Base-by-base conservation (phyloP, 2,888 invertebrate genomes). In the Pelosia muscerda region DNA sequence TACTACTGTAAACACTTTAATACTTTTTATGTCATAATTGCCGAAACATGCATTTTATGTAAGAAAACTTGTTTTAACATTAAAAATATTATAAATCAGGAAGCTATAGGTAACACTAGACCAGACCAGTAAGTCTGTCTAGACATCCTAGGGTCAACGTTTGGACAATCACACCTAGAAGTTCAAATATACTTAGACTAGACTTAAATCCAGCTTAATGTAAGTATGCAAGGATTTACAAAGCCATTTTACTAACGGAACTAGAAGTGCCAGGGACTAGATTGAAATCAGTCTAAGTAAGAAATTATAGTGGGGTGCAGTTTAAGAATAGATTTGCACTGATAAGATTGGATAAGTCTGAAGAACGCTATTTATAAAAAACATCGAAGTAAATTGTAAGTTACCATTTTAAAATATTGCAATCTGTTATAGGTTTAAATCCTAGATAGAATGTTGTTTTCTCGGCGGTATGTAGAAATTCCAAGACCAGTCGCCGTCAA, bases 121-220 rank as follows among this genome's bases (percentile, higher is more conserved):
- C 66, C 68, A 71, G 74, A 76, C 68, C 68, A 71, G 78, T 72
- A 72, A 75, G 58, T 71, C 74, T 74, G 81, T 81, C 81, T 81
- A 81, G 81, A 81, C 81, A 65, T 61, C 60, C 65, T 69, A 81
- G 74, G 81, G 81, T 81, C 81, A 81, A 81, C 71, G 81, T 60
- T 81, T 81, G 76, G 77, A 76, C 80, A 79, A 81, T 77, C 73
- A 64, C 77, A 77, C 73, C 77, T 71, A 74, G 71, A 78, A 81
- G 67, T 79, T 79, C 67, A 73, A 74, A 77, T 72, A 77, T 79
- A 70, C 75, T 79, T 71, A 74, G 74, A 66, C 77, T 69, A 75
- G 74, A 81, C 77, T 81, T 77, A 79, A 76, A 76, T 70, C 75
- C 73, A 77, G 74, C 72, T 76, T 81, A 78, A 78, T 78, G 71